phyloP scores from a whole-genome alignment of 2,888 invertebrate species.

The Ditula angustiorana region DNA sequence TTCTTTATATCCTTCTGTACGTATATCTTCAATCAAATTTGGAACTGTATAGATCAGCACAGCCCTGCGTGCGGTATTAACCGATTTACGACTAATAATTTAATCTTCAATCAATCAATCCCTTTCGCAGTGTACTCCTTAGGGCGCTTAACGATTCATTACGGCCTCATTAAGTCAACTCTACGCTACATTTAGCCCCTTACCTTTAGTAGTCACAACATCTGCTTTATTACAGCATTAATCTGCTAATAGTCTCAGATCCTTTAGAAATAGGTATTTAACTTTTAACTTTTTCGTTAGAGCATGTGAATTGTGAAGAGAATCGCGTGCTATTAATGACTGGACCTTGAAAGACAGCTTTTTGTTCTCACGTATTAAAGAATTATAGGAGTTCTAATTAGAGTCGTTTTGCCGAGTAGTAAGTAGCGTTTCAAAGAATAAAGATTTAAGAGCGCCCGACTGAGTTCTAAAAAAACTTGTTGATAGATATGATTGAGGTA shows the following conservation, averaged over 20 bases:
- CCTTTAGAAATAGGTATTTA: conserved; percentile 8
- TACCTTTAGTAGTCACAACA: conserved; percentile 9
- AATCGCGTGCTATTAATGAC: conserved; percentile 60
- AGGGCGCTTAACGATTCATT: conserved; percentile 23
- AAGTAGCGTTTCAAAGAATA: conserved; percentile 51
- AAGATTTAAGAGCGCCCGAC: conserved; percentile 31
- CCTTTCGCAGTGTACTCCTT: background rate
- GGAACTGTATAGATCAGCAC: background rate
- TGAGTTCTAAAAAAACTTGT: background rate
- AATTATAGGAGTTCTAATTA: conserved; percentile 55
- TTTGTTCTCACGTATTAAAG: conserved; percentile 54
- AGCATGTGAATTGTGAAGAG: conserved; percentile 60
- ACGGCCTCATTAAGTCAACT: conserved; percentile 26
- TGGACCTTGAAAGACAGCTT: conserved; percentile 47
- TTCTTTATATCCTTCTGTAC: background rate
- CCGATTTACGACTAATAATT: conserved; percentile 13
- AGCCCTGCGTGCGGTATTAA: background rate
- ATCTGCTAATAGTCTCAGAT: conserved; percentile 44
- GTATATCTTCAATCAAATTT: background rate
- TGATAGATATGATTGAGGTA: background rate
- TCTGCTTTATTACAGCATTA: conserved; percentile 36
- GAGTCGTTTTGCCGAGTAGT: conserved; percentile 51
- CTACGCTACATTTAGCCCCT: conserved; percentile 10
- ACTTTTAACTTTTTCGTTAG: conserved; percentile 27
- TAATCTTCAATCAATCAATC: conserved; percentile 19